These are phyloP conservation scores for Mormyrus lacerda DNA, from an alignment of 2,113 vertebrate genomes.

Conservation along the genomic window DNA sequence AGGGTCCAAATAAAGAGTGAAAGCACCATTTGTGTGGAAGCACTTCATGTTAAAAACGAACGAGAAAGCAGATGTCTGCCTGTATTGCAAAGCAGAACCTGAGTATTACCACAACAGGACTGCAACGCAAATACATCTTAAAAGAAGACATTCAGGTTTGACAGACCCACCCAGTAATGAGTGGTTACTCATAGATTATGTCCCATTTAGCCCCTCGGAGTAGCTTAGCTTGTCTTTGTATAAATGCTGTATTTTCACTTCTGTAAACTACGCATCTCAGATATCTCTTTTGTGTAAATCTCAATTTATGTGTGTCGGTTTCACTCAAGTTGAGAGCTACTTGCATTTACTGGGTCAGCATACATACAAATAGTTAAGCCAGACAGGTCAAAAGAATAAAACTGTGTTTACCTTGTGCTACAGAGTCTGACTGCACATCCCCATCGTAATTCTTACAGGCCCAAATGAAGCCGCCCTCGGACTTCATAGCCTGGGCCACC, in stretches of 20 bases:
- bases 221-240: not conserved
- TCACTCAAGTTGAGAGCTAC: not conserved
- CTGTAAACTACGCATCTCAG: not conserved
- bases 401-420: slow-evolving; percentile 78
- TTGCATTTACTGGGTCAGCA: not conserved
- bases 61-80: too few species aligned
- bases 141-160: too few species aligned
- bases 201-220: too few species aligned
- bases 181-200: too few species aligned
- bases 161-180: too few species aligned
- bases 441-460: slow-evolving; percentile 98
- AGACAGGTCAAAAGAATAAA: not conserved
- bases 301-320: not conserved
- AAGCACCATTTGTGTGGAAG: too few species aligned
- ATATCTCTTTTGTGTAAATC: not conserved
- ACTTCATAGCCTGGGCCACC: slow-evolving; percentile 97
- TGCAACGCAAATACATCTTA: too few species aligned
- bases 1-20: too few species aligned
- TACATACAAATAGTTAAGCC: not conserved
- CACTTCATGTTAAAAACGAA: too few species aligned
- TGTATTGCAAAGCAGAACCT: too few species aligned
- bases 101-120: too few species aligned
- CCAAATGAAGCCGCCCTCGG: slow-evolving; percentile 97
- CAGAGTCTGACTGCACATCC: slow-evolving; percentile 95
- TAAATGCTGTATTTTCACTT: not conserved